A percentile compares a stretch with the other conserved stretches of the same genome.
Conservation (phyloP, 1,140 invertebrate genomes). For the Neoseiulus cucumeris region DNA sequence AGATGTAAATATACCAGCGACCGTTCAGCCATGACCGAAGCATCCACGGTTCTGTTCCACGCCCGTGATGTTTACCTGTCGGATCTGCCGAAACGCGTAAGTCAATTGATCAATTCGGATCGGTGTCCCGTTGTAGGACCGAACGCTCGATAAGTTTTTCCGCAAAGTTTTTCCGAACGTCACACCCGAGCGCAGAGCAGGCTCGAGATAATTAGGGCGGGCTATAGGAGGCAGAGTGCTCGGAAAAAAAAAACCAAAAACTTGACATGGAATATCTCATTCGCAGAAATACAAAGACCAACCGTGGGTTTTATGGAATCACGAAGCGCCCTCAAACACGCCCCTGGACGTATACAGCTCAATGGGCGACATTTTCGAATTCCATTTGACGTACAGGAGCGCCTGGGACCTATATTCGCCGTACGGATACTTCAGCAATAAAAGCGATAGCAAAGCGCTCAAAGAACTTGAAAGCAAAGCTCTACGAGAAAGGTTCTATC, state of each 20-base stretch:
- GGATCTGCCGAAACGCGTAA: constrained; percentile 23
- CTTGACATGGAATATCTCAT: background rate
- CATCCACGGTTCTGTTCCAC: constrained; percentile 19
- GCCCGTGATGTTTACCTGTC: constrained; percentile 16
- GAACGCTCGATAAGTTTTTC: too few species aligned
- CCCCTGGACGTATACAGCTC: constrained; percentile 14
- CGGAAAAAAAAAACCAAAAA: too few species aligned
- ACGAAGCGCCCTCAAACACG: constrained; percentile 20
- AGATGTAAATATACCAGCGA: constrained; percentile 17
- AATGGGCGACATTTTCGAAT: constrained; percentile 32
- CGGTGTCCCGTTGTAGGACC: too few species aligned
- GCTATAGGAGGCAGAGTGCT: too few species aligned
- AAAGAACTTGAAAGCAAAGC: background rate
- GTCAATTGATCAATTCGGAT: too few species aligned
- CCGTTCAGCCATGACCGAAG: constrained; percentile 8
- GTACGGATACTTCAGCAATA: constrained; percentile 27
- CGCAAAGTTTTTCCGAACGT: too few species aligned
- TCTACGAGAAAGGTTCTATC: constrained; percentile 13
- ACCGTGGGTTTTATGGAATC: constrained; percentile 20
- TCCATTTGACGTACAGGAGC: constrained; percentile 37
- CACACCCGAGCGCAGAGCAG: too few species aligned
- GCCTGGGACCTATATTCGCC: constrained; percentile 33
- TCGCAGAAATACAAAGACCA: constrained; percentile 13
- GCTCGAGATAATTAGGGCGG: too few species aligned
- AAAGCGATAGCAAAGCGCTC: constrained; percentile 11